Evolutionary conservation across 2,888 invertebrate genomes (phyloP), one percentile per base, ranked within the genome.

Genomic region (Augochlorella aurata): DNA sequence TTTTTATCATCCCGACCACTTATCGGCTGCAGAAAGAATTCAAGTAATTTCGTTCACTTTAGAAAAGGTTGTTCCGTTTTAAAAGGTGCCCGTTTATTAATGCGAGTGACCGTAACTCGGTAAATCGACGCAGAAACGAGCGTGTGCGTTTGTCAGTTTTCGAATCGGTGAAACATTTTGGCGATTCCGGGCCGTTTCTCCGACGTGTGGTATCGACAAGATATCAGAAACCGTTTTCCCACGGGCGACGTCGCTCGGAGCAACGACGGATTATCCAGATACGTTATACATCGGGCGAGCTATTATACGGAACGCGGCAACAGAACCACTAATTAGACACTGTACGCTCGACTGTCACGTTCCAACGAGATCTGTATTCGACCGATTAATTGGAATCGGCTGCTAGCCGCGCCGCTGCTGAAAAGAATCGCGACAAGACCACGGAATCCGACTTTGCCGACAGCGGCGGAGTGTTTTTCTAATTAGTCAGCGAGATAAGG

Each of bases 141-240:
- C 49, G 45, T 24, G 14, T 58, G 74, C 49, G 49, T 7, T 50
- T 78, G 82, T 75, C 83, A 75, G 83, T 44, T 72, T 14, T 7
- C 45, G 45, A 66, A 58, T 29, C 14, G 50, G 12, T 66, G 73
- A 74, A 82, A 81, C 81, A 82, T 82, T 82, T 81, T 47, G 63
- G 2, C 45, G 74, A 81, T 61, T 71, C n/a, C 66, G 10, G 10
- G 7, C 9, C n/a, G 77, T 38, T 63, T 47, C 67, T 54, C 71
- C 52, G 69, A 49, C 69, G 47, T 77, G 58, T 87, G 87, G 69
- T 87, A 87, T 87, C 87, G 87, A 87, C 87, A 87, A 81, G 79
- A 58, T 83, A 87, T 87, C 87, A 87, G 85, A 74, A 77, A 77
- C 75, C 65, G 58, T 81, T 73, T 87, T 79, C 87, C 85, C 83